A percentile compares a stretch with the other conserved stretches of the same genome.
Conservation (phyloP, 2,797 vertebrate species). For the Microchirus variegatus region DNA sequence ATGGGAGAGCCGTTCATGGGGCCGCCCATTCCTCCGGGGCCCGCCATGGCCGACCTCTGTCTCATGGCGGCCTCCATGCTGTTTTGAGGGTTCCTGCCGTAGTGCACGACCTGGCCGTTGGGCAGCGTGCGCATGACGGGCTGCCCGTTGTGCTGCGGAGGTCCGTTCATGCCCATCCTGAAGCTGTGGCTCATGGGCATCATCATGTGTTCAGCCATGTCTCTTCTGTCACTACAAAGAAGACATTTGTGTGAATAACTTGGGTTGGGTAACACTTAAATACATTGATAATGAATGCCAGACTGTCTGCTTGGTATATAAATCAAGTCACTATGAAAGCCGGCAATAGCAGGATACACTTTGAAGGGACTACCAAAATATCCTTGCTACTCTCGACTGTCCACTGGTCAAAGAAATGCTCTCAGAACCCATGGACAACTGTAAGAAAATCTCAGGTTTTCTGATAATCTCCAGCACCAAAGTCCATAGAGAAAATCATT, state of each 20-base stretch:
- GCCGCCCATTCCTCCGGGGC: constrained; percentile 64
- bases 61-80: constrained; percentile 85
- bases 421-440: no score
- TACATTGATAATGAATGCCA: no score
- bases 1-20: constrained; percentile 81
- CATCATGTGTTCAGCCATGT: constrained; percentile 96
- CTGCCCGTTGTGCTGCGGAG: constrained; percentile 81
- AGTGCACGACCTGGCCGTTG: constrained; percentile 85
- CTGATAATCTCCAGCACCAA: no score
- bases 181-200: constrained; percentile 90
- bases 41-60: constrained; percentile 79
- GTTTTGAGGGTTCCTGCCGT: constrained; percentile 77
- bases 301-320: no score
- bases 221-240: constrained; percentile 48
- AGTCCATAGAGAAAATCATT: no score
- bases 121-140: constrained; percentile 72
- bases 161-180: constrained; percentile 86
- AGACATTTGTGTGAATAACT: not conserved
- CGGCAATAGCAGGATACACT: no score
- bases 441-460: no score
- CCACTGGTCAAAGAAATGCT: no score
- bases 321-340: no score
- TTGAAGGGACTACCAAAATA: no score
- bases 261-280: no score
- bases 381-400: no score